Evolutionary conservation across 2,797 vertebrate species (phyloP).

Genomic region (Mycteria americana): DNA sequence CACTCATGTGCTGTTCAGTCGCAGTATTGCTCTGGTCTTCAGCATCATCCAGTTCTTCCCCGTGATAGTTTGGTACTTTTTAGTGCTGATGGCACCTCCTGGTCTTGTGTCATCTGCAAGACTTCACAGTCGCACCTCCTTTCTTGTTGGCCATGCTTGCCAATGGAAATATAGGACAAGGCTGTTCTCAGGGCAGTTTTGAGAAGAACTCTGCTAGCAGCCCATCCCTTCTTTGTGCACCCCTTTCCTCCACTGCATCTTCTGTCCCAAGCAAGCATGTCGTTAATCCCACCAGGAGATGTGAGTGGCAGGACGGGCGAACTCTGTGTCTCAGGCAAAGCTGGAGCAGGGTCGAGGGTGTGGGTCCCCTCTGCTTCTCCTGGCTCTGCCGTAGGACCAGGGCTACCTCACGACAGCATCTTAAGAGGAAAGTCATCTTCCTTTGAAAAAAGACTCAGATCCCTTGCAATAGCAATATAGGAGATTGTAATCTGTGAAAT

Average conservation of each 20-base stretch:
- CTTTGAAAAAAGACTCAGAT: neutral
- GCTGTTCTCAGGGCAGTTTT: neutral
- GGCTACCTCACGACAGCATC: neutral
- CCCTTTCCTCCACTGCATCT: neutral
- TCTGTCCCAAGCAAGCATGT: neutral
- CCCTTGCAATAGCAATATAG: neutral
- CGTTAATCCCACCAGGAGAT: fast-evolving
- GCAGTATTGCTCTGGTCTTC: neutral
- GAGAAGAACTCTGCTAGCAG: neutral
- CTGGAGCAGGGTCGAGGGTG: neutral
- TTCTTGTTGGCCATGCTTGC: neutral
- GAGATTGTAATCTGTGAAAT: neutral
- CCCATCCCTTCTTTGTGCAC: neutral
- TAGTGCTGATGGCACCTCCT: neutral
- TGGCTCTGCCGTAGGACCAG: neutral
- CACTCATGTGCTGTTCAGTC: neutral
- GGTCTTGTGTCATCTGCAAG: neutral
- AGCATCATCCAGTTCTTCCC: neutral
- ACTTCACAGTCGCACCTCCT: neutral
- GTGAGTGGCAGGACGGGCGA: fast-evolving
- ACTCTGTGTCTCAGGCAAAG: neutral
- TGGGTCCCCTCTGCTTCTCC: neutral
- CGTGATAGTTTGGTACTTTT: neutral
- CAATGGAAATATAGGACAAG: neutral
- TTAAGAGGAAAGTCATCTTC: neutral